Base-by-base conservation (phyloP, 37 sponge, comb jelly and placozoan species). In the Halichondria panicea region DNA sequence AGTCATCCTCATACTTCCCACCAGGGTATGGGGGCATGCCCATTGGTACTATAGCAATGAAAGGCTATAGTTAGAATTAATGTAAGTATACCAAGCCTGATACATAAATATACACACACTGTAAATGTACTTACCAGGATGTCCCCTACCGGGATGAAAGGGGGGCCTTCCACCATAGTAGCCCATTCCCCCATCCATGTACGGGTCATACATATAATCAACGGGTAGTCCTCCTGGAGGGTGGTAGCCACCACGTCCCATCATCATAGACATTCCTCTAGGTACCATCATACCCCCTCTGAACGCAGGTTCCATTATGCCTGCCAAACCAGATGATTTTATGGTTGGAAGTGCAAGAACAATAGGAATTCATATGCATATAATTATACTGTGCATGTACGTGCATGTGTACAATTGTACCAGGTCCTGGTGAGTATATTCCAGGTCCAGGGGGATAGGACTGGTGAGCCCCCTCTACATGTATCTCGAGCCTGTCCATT, bases 1-100 rank as follows among this genome's bases (percentile, higher is more conserved):
- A 91, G 48, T 91, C 91, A 58, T 84, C 91, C 4, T 43, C 67
- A 13, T 66, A 66, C 37, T 35, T 28, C 50, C 70, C 43, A 32
- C 70, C 25, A 48, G 37, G 43, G 36, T 62, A 30, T 36, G 76
- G 61, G 40, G 77, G 71, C 78, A 84, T 77, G 1, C 78, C 78
- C 43, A 54, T 59, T 12, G 71, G 70, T 4, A 71, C 77, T 42
- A 45, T 24, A 28, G 35, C 27, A 9, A 57, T 28, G 32, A 25
- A 63, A 30, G 32, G 36, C 60, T 24, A n/a, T 58, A 27, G 60
- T 58, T 21, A 25, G 12, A 21, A 58, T 58, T 58, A 22, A 58
- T 58, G 12, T 58, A 25, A 58, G n/a, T 58, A n/a, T 21, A 11
- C 6, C 60, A 58, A 21, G n/a, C 60, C 24, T 7, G 25, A 58